Evolutionary conservation across 2,113 vertebrate genomes (phyloP), one percentile per base, ranked within the genome.

Genomic region (Nothoprocta pentlandii): DNA sequence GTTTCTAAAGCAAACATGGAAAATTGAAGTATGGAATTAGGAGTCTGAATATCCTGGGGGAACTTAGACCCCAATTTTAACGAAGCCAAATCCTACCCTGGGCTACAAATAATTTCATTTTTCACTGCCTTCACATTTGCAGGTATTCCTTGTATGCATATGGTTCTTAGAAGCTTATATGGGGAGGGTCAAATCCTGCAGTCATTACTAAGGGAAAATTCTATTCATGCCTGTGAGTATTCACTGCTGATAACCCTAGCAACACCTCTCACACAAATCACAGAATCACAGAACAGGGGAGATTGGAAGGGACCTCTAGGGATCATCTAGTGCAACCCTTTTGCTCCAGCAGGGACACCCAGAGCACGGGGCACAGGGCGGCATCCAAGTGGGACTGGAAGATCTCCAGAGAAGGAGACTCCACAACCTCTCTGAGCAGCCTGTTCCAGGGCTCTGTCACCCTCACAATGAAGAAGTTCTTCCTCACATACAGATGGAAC

Each of bases 161-260:
- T 89, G 77, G 70, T 83, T 89, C 77, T 93, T 87, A 85, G 25
- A 80, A 76, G 26, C 87, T 85, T 80, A 20, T 39, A 69, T 17
- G 51, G 73, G 59, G 61, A 94, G 56, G 63, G 51, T 14, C 0
- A 2, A 89, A 89, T 91, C 64, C 68, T 34, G 63, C 92, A 88
- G 68, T 90, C 82, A 41, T 93, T 90, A 86, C 73, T 83, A 87
- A 92, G 67, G 92, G 80, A 96, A 95, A 93, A 81, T 84, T 94
- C 61, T 88, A 12, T 85, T 95, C 39, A 53, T 64, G 56, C 68
- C 4, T 0, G 71, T 90, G 80, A 75, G 51, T 80, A 58, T 39
- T 94, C 68, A n/a, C 56, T 70, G 10, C 73, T 90, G 68, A 85
- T 93, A 91, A 86, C 92, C 61, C 85, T 28, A 41, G 73, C 85